These are phyloP conservation scores for Hoplodrina ambigua DNA, from an alignment of 2,888 invertebrate genomes.

Conservation along the genomic window DNA sequence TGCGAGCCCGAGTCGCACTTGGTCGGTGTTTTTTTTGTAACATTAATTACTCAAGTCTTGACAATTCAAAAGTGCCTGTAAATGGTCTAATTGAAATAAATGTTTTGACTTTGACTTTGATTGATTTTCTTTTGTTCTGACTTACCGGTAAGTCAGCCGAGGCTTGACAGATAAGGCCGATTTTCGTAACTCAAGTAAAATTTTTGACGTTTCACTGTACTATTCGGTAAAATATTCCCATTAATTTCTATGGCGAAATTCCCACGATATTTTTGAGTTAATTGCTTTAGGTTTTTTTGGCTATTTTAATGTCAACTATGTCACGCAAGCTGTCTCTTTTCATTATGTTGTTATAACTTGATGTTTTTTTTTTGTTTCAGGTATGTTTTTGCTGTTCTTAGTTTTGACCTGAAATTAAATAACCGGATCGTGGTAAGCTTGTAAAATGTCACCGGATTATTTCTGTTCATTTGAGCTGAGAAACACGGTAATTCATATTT, in stretches of 20 bases:
- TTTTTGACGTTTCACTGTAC: neutral
- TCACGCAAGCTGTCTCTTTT: slow-evolving; percentile 45
- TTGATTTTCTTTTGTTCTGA: no score
- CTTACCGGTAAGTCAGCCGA: no score
- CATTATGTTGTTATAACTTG: slow-evolving; percentile 20
- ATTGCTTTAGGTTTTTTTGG: slow-evolving; percentile 20
- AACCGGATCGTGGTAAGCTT: slow-evolving; percentile 32
- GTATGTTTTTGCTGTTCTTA: slow-evolving; percentile 39
- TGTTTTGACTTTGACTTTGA: no score
- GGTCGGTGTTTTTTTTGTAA: no score
- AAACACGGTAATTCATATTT: no score
- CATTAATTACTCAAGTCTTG: no score
- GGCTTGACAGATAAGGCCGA: no score
- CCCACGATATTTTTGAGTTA: slow-evolving; percentile 29
- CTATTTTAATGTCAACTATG: slow-evolving; percentile 21
- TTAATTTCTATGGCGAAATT: slow-evolving; percentile 23
- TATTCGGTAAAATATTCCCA: slow-evolving; percentile 7
- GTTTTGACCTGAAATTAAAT: slow-evolving; percentile 8
- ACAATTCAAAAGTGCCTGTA: no score
- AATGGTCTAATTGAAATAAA: no score
- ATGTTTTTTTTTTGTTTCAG: slow-evolving; percentile 44
- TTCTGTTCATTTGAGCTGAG: no score
- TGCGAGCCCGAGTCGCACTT: no score
- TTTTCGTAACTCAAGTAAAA: neutral
- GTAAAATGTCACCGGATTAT: no score